Conservation (phyloP, 2,888 invertebrate species). For the Cremastinae sp. region DNA sequence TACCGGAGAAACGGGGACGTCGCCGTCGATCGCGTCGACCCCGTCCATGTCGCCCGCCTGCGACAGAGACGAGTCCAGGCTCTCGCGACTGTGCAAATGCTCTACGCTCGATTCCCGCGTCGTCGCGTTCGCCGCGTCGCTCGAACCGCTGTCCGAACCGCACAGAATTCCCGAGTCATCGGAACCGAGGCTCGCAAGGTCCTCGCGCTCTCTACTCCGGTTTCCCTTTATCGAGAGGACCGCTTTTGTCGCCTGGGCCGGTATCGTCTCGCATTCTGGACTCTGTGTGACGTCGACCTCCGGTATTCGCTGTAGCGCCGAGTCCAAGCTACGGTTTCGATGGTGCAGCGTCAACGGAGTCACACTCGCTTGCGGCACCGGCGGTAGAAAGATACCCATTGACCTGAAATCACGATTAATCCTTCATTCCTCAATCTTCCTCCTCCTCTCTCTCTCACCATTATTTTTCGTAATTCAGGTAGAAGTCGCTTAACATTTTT, state of each 20-base stretch:
- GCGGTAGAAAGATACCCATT: conserved; percentile 85
- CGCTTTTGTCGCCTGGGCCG: conserved; percentile 66
- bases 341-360: conserved; percentile 83
- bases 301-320: conserved; percentile 93
- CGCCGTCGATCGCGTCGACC: conserved; percentile 77
- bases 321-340: conserved; percentile 94
- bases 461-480: no score
- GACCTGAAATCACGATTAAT: conserved; percentile 80
- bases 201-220: conserved; percentile 82
- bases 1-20: conserved; percentile 73
- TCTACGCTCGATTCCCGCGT: conserved; percentile 82
- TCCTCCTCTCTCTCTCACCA: conserved; percentile 3
- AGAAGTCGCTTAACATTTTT: no score
- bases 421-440: neutral
- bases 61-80: conserved; percentile 87
- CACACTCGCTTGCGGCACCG: conserved; percentile 82
- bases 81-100: conserved; percentile 86
- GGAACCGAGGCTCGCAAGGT: conserved; percentile 86
- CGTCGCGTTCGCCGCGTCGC: conserved; percentile 79
- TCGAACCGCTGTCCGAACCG: conserved; percentile 83
- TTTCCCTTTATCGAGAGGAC: conserved; percentile 68
- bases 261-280: conserved; percentile 83
- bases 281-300: conserved; percentile 89
- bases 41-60: conserved; percentile 77
- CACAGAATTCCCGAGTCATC: conserved; percentile 90